Conservation (phyloP, 2,888 invertebrate species). For the Megamerina dolium region DNA sequence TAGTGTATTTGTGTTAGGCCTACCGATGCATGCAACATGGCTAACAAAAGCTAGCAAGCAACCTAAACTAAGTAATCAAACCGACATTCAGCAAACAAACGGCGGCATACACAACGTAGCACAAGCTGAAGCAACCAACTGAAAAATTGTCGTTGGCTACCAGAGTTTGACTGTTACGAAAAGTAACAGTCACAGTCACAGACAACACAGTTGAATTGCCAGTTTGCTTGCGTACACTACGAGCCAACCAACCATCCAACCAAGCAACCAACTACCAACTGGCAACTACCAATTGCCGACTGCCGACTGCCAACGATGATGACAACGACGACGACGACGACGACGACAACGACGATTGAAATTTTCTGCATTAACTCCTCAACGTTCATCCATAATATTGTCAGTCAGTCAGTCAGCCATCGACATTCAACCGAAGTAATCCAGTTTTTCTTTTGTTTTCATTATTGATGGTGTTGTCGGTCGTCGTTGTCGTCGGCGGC, state of each 20-base stretch:
- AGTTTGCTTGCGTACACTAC: too few species aligned
- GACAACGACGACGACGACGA: not conserved
- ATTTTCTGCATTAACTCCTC: constrained; percentile 5
- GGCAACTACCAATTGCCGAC: constrained; percentile 3
- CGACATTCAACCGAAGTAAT: constrained; percentile 36
- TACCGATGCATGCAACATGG: too few species aligned
- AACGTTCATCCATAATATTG: constrained; percentile 15
- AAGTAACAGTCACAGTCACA: too few species aligned
- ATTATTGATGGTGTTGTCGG: not conserved
- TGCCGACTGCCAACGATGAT: not conserved
- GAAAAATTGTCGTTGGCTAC: constrained; percentile 7
- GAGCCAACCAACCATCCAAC: constrained; percentile 10
- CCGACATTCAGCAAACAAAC: constrained; percentile 3
- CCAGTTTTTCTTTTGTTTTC: constrained; percentile 23
- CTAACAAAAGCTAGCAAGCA: too few species aligned
- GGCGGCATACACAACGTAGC: not conserved
- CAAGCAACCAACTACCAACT: constrained; percentile 1
- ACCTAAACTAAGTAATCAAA: constrained; percentile 4
- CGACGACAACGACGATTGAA: constrained; percentile 3
- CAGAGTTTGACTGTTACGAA: too few species aligned
- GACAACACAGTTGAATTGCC: too few species aligned
- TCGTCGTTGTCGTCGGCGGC: constrained; percentile 5
- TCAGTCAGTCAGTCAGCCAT: constrained; percentile 35
- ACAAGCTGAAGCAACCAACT: not conserved
- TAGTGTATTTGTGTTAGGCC: too few species aligned